Evolutionary conservation across 1,140 invertebrate species (phyloP).

Genomic region (Laupala kohalensis): DNA sequence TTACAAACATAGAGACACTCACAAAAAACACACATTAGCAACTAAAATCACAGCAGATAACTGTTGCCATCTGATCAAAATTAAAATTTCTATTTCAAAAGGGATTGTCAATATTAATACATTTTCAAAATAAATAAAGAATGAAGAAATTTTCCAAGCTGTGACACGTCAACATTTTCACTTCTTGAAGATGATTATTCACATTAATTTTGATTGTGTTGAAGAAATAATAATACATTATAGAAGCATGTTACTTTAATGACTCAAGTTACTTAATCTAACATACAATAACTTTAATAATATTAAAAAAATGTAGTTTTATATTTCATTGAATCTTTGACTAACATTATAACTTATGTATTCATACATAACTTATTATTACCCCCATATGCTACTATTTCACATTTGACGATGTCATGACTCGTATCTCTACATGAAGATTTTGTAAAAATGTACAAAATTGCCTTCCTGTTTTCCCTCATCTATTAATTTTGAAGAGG

Average conservation of each 20-base stretch:
- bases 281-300: constrained; percentile 1
- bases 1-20: constrained; percentile 16
- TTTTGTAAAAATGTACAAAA: constrained; percentile 19
- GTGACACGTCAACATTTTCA: neutral
- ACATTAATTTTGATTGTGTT: neutral
- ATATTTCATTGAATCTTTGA: neutral
- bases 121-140: constrained; percentile 7
- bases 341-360: constrained; percentile 4
- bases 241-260: neutral
- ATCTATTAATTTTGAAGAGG: constrained; percentile 2
- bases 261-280: constrained; percentile 1
- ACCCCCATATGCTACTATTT: constrained; percentile 4
- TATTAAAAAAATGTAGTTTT: neutral
- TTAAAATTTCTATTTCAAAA: neutral
- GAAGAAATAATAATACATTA: neutral
- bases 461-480: constrained; percentile 11
- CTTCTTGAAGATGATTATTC: neutral
- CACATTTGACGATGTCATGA: constrained; percentile 4
- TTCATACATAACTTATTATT: neutral
- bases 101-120: constrained; percentile 6
- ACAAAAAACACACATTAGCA: constrained; percentile 17
- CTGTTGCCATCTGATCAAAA: constrained; percentile 4
- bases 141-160: constrained; percentile 5
- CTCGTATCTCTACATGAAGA: constrained; percentile 11
- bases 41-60: constrained; percentile 14